Base-by-base conservation (phyloP, 2,113 vertebrate genomes). In the Gracilinanus agilis region DNA sequence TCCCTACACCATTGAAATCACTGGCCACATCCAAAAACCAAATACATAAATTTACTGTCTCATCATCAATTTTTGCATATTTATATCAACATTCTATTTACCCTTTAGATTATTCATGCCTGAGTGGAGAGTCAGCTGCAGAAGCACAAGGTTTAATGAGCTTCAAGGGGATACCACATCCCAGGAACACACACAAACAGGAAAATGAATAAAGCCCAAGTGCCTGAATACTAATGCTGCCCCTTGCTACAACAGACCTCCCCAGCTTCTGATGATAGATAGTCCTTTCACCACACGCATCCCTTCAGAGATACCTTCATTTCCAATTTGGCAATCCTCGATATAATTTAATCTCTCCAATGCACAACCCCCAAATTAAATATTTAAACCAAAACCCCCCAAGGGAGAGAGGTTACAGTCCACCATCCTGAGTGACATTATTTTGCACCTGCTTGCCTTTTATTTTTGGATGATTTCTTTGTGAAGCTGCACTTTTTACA, bases 41-140 rank as follows among this genome's bases (percentile, higher is more conserved):
- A 83, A 83, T 83, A 23, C n/a, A 83, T 40, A 40, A 83, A 96
- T 94, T 91, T 94, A 91, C 54, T 88, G 75, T 96, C 94, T 96
- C 92, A 97, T 96, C 88, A 96, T 95, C 94, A 95, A 94, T 54
- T 5, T 40, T 98, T 98, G 97, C 93, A 95, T 98, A 97, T 98
- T 97, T 98, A 96, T 97, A 98, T 97, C 90, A 98, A 92, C 92
- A 97, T 98, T 98, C 95, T 97, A 49, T 97, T 98, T 98, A 98
- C 92, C 34, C 91, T 95, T 97, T 98, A 96, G 97, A 98, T 98
- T 98, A 98, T 98, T 98, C 96, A 97, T 96, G 97, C 95, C 93
- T 95, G 96, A 97, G 55, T 97, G 54, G 96, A 92, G 93, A 97
- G 95, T 95, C 97, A 98, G 96, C 96, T 98, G 95, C 44, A 55